Evolutionary conservation across 2,888 invertebrate species (phyloP).

Genomic region (Eupeodes luniger): DNA sequence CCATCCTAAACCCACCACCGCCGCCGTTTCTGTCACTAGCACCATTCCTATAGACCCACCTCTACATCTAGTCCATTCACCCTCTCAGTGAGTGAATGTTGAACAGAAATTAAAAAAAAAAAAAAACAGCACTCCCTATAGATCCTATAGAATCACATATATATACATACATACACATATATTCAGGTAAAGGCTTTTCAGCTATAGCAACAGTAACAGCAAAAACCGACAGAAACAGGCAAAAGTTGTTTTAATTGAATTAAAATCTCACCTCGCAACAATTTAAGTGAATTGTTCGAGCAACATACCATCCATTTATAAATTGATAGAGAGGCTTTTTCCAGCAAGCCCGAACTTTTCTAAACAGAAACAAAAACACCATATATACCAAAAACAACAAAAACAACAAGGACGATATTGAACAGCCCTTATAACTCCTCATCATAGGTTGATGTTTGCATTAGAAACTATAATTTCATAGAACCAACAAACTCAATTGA

Average conservation of each 20-base stretch:
- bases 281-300: constrained; percentile 65
- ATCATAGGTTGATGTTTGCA: constrained; percentile 43
- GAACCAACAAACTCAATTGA: constrained; percentile 68
- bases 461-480: constrained; percentile 70
- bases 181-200: constrained; percentile 37
- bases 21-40: background rate
- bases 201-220: constrained; percentile 12
- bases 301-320: constrained; percentile 54
- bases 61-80: no score
- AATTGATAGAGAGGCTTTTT: constrained; percentile 45
- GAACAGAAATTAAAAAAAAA: constrained; percentile 34
- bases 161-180: background rate
- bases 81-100: constrained; percentile 50
- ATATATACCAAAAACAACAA: background rate
- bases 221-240: constrained; percentile 36
- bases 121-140: background rate
- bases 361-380: background rate
- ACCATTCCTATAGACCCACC: background rate
- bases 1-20: background rate
- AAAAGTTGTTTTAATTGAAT: constrained; percentile 74
- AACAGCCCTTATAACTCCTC: constrained; percentile 1
- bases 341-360: background rate
- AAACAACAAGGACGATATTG: constrained; percentile 19
- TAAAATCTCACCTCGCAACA: constrained; percentile 70
- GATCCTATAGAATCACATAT: background rate